Evolutionary conservation across 2,797 vertebrate genomes (phyloP).

Genomic region (Pantherophis alleghaniensis): DNA sequence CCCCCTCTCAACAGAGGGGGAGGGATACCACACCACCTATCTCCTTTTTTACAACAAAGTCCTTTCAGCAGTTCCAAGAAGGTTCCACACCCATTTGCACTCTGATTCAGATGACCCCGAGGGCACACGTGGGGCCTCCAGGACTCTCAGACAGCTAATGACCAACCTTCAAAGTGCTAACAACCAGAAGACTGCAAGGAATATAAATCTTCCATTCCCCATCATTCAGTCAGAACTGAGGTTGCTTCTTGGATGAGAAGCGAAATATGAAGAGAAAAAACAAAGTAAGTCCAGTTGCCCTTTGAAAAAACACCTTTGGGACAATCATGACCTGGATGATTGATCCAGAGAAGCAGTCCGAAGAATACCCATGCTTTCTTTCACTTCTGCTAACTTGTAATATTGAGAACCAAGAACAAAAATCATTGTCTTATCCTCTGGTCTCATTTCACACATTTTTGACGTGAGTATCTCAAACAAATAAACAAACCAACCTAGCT

Average conservation of each 20-base stretch:
- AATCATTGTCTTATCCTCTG: not conserved
- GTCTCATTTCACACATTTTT: not conserved
- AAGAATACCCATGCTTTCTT: not conserved
- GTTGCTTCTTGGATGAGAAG: not conserved
- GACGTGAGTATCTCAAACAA: not conserved
- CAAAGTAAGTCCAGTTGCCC: not conserved
- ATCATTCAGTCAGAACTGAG: not conserved
- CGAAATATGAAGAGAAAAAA: not conserved
- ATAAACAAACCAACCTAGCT: not conserved
- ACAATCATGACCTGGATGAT: not conserved
- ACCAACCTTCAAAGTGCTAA: not conserved
- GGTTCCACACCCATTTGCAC: not conserved
- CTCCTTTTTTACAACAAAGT: not conserved
- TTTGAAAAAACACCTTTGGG: not conserved
- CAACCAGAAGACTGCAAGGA: not conserved
- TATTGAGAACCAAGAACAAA: not conserved
- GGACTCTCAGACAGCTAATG: not conserved
- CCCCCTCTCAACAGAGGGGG: not conserved
- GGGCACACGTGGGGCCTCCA: not conserved
- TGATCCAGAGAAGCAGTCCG: not conserved
- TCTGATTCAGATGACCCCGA: not conserved
- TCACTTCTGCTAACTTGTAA: not conserved
- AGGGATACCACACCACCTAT: not conserved
- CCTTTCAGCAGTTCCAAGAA: not conserved
- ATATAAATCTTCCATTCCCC: not conserved